Percentiles rank a stretch among this genome's conserved stretches.
Conservation (phyloP, 2,888 invertebrate genomes). For the Cryptops parisi region DNA sequence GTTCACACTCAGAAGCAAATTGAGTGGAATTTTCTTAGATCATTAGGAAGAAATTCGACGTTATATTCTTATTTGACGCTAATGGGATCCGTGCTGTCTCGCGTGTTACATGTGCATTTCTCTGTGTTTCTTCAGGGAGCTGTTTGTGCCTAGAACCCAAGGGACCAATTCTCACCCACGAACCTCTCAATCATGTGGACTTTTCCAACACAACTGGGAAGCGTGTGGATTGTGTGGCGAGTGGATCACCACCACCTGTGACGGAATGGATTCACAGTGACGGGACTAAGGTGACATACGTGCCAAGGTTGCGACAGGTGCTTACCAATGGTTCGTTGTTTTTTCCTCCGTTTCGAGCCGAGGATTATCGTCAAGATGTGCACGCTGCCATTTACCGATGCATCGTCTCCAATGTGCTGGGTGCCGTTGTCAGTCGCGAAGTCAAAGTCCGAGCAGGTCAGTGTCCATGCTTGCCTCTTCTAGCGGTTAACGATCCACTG, state of each 20-base stretch:
- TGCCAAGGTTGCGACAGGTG: conserved; percentile 23
- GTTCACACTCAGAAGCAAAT: too few species aligned
- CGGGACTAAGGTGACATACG: conserved; percentile 23
- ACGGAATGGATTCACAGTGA: conserved; percentile 26
- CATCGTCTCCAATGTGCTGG: conserved; percentile 21
- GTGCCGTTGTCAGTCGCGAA: conserved; percentile 23
- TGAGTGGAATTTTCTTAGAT: too few species aligned
- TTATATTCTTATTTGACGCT: too few species aligned
- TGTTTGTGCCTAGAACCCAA: neutral
- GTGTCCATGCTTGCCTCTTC: too few species aligned
- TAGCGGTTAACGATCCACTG: too few species aligned
- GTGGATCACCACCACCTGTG: conserved; percentile 26
- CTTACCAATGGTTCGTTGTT: conserved; percentile 23
- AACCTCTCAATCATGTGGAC: conserved; percentile 21
- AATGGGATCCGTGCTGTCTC: too few species aligned
- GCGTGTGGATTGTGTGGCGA: conserved; percentile 25
- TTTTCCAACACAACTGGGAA: conserved; percentile 29
- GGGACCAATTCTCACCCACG: conserved; percentile 14
- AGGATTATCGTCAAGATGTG: conserved; percentile 22
- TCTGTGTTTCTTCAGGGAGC: neutral
- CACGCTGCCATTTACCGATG: conserved; percentile 24
- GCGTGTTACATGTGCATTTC: too few species aligned
- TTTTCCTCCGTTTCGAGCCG: conserved; percentile 22
- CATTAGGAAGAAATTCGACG: too few species aligned
- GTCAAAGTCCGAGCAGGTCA: conserved; percentile 24